Base-by-base conservation (phyloP, 2,888 invertebrate species). In the Rhimphoctona megacephalus region DNA sequence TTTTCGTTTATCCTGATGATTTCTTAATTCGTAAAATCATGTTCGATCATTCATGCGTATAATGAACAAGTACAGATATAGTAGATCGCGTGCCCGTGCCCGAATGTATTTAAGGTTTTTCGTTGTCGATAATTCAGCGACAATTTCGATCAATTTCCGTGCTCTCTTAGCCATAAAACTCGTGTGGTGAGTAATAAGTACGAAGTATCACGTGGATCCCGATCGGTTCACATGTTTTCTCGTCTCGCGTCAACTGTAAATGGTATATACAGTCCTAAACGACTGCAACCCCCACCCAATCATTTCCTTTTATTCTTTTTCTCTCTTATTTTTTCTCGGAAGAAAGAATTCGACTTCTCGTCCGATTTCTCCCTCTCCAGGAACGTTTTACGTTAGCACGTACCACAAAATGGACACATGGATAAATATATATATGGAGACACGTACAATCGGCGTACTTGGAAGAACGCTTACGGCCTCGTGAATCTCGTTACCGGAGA, bases 71-170 rank as follows among this genome's bases (percentile, higher is more conserved):
- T 39, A 22, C 9, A 17, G 11, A 39, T 25, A 22, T 39, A 22
- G 33, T 52, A 17, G 33, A 52, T 52, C 17, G 43, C 17, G 49
- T 22, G 30, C 30, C 5, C 57, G 25, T 11, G 66, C 22, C n/a
- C 49, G 52, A 36, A 77, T n/a, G 52, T 77, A 64, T 64, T 77
- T 52, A 22, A 49, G 17, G 46, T 78, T 78, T 78, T 78, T 78
- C 25, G 49, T 67, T 25, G 67, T 14, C 77, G 52, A 67, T 78
- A 67, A 36, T 67, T 78, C 52, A 78, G 52, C 67, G 78, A 67
- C 78, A 67, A 78, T 78, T 78, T 78, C 78, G 67, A 78, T 78
- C 67, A 78, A 78, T 78, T 78, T 74, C 74, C 57, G 57, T 74
- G n/a, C 49, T 70, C 70, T 0, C 1, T 52, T 17, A 39, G 67